phyloP scores from a whole-genome alignment of 2,113 vertebrate species.

The Oxyura jamaicensis region DNA sequence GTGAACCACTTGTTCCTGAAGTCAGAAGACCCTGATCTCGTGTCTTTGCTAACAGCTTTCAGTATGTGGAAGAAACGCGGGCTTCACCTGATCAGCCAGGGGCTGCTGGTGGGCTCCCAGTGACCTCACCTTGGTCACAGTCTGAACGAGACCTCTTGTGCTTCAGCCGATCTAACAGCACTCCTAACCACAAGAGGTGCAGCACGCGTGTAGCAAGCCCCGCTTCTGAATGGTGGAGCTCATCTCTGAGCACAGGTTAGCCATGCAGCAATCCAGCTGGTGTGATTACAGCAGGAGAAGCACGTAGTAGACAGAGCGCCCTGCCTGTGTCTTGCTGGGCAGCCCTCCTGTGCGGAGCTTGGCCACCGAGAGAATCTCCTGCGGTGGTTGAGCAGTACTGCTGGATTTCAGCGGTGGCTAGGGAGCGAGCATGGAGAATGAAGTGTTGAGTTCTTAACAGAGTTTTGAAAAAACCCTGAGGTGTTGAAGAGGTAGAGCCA shows the following conservation, averaged over 20 bases:
- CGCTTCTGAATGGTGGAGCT: not conserved
- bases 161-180: not conserved
- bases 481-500: not conserved
- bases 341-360: not conserved
- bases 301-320: not conserved
- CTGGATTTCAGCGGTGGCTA: not conserved
- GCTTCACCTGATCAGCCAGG: not conserved
- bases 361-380: fast-evolving
- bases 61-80: not conserved
- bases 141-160: not conserved
- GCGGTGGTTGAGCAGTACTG: not conserved
- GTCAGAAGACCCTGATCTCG: not conserved
- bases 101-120: not conserved
- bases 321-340: not conserved
- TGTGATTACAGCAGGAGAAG: not conserved
- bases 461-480: not conserved
- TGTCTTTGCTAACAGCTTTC: not conserved
- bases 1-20: not conserved
- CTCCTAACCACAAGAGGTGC: not conserved
- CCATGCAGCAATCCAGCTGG: not conserved
- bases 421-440: not conserved
- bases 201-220: not conserved
- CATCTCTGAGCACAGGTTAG: not conserved
- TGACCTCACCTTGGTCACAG: not conserved
- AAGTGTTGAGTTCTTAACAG: not conserved